These are phyloP conservation scores for Spondyliosoma cantharus DNA, from an alignment of 2,797 vertebrate genomes.

Conservation along the genomic window DNA sequence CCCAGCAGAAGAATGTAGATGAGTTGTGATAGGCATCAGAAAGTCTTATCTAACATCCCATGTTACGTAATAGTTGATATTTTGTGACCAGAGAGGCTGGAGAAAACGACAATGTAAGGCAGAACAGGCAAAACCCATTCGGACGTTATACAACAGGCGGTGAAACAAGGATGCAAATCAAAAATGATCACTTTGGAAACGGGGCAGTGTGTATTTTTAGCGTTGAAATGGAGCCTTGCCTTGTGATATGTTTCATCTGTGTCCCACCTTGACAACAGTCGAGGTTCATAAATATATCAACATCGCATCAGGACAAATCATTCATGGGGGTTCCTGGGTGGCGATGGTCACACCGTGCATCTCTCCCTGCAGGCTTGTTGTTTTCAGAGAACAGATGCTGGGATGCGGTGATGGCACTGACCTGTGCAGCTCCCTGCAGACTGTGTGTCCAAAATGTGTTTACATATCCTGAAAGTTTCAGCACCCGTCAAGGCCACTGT, in stretches of 20 bases:
- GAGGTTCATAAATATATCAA: constrained; percentile 9
- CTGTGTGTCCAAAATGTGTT: constrained; percentile 21
- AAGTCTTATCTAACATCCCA: constrained; percentile 59
- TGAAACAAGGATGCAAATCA: constrained; percentile 43
- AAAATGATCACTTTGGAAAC: constrained; percentile 36
- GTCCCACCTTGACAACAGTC: not conserved
- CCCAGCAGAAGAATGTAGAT: constrained; percentile 55
- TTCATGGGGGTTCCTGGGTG: constrained; percentile 17
- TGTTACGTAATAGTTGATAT: constrained; percentile 60
- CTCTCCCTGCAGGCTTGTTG: constrained; percentile 35
- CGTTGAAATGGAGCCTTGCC: not conserved
- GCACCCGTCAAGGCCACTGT: not conserved
- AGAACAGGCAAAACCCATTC: constrained; percentile 26
- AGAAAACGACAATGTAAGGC: constrained; percentile 38
- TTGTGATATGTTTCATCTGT: constrained; percentile 9
- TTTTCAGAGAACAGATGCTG: constrained; percentile 52
- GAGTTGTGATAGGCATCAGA: constrained; percentile 63
- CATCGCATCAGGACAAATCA: constrained; percentile 7
- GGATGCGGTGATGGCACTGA: constrained; percentile 29
- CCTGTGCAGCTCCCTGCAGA: constrained; percentile 30
- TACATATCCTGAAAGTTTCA: constrained; percentile 1
- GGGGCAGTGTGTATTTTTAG: constrained; percentile 1
- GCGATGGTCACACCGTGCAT: constrained; percentile 1
- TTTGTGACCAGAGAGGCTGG: constrained; percentile 41
- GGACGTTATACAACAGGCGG: constrained; percentile 42